Conservation (phyloP, 2,113 vertebrate genomes). For the Nyctereutes procyonoides region DNA sequence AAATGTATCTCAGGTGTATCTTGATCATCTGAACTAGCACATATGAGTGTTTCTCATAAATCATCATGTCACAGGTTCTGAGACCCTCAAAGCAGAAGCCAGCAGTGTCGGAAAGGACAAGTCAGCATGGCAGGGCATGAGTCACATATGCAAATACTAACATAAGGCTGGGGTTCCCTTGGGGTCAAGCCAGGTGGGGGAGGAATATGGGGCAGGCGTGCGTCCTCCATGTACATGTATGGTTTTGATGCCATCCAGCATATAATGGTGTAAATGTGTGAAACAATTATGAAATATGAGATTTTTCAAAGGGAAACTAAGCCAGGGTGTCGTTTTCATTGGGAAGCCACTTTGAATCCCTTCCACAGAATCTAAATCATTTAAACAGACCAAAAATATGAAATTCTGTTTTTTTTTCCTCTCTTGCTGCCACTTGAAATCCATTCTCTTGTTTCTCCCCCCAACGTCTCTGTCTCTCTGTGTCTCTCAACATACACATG, state of each 20-base stretch:
- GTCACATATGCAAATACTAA: not conserved
- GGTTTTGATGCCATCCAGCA: not conserved
- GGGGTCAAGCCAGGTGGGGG: not conserved
- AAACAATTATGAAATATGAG: too few relatives aligned
- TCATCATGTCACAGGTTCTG: not conserved
- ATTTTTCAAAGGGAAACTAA: not conserved
- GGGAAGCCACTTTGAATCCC: not conserved
- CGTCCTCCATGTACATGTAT: not conserved
- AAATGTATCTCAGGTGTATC: not conserved
- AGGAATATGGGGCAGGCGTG: not conserved
- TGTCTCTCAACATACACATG: not conserved
- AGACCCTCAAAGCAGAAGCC: not conserved
- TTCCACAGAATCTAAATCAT: not conserved
- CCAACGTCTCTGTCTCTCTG: not conserved
- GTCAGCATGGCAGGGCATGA: not conserved
- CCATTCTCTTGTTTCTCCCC: not conserved
- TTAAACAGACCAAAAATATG: not conserved
- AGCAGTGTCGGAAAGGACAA: too few relatives aligned
- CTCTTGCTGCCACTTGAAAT: not conserved
- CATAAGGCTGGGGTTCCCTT: not conserved
- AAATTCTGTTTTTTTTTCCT: not conserved
- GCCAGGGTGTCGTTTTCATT: not conserved
- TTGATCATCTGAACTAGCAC: not conserved
- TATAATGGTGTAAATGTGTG: rapidly evolving
- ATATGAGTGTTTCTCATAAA: not conserved